Conservation (phyloP, 2,113 vertebrate species). For the Lates calcarifer region DNA sequence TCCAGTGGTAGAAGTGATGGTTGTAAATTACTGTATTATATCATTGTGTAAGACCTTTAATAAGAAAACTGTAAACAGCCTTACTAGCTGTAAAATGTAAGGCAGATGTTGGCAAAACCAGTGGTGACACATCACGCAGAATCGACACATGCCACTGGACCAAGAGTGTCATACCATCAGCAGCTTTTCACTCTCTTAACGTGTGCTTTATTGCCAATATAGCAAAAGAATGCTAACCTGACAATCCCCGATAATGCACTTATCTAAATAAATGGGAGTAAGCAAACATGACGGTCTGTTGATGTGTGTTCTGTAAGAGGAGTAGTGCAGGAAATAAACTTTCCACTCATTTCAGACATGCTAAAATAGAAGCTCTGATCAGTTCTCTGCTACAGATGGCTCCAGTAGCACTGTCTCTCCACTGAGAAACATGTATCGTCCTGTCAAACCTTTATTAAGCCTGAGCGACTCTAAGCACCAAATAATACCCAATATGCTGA, state of each 20-base stretch:
- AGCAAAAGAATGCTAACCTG: background rate
- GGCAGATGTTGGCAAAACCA: too few relatives aligned
- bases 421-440: background rate
- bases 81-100: too few relatives aligned
- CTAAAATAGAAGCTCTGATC: background rate
- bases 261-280: background rate
- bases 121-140: too few relatives aligned
- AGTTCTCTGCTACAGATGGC: constrained; percentile 11
- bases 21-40: too few relatives aligned
- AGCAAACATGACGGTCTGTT: background rate
- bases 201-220: background rate
- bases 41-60: too few relatives aligned
- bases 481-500: constrained; percentile 35
- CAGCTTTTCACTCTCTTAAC: too few relatives aligned
- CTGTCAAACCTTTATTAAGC: constrained; percentile 39
- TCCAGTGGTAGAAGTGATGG: too few relatives aligned
- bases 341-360: too few relatives aligned
- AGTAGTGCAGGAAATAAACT: background rate
- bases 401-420: background rate
- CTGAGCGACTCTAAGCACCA: constrained; percentile 24
- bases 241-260: background rate
- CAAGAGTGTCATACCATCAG: too few relatives aligned
- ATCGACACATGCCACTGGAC: too few relatives aligned
- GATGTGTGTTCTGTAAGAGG: background rate
- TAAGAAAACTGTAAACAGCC: too few relatives aligned